These are phyloP conservation scores for Triops longicaudatus DNA, from an alignment of 1,140 invertebrate genomes.

Conservation along the genomic window DNA sequence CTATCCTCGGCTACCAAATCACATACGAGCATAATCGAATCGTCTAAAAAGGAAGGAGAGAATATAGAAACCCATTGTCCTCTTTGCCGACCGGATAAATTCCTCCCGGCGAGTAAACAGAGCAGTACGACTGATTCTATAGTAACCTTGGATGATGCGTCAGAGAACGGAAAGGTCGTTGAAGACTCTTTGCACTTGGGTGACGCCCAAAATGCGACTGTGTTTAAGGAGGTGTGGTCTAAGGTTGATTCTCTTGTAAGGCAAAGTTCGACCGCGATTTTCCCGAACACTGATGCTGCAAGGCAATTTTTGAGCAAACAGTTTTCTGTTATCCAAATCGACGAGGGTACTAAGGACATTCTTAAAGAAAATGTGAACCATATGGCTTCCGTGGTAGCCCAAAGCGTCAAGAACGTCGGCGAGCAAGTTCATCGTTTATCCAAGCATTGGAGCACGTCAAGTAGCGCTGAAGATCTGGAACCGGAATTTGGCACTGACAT, in stretches of 20 bases:
- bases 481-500: conserved; percentile 30
- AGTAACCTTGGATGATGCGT: background rate
- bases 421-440: conserved; percentile 62
- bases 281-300: conserved; percentile 60
- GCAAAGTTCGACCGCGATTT: conserved; percentile 37
- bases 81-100: background rate
- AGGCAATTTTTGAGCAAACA: conserved; percentile 60
- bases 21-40: too few relatives aligned
- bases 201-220: background rate
- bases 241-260: conserved; percentile 25
- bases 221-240: background rate
- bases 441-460: conserved; percentile 61
- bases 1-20: too few relatives aligned
- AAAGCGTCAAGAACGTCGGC: conserved; percentile 62
- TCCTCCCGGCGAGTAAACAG: background rate
- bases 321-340: conserved; percentile 55
- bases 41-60: background rate
- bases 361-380: conserved; percentile 42
- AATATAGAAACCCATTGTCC: background rate
- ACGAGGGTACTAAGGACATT: conserved; percentile 31
- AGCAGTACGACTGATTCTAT: background rate
- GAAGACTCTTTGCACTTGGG: conserved; percentile 11
- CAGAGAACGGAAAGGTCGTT: background rate
- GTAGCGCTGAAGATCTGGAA: conserved; percentile 46
- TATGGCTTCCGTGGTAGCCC: conserved; percentile 61